These are phyloP conservation scores for Sycophila sp. DNA, from an alignment of 1,140 invertebrate species.

Conservation along the genomic window DNA sequence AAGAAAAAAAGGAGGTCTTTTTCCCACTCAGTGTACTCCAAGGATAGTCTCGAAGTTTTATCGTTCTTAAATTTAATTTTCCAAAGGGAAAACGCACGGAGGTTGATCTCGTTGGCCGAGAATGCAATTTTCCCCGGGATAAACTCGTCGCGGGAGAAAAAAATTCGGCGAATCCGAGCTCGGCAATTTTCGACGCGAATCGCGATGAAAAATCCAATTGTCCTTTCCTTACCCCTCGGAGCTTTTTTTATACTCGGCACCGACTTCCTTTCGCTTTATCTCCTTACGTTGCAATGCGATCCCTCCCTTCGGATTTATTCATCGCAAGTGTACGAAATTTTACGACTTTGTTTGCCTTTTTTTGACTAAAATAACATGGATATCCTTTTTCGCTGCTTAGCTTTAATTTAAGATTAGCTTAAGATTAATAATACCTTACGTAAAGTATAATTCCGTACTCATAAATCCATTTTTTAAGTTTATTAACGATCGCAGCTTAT, in stretches of 20 bases:
- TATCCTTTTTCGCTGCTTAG: too few species aligned
- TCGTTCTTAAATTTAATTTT: constrained; percentile 32
- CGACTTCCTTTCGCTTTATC: constrained; percentile 18
- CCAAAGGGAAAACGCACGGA: constrained; percentile 9
- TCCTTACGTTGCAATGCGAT: constrained; percentile 1
- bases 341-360: neutral
- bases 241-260: constrained; percentile 8
- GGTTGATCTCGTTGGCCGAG: constrained; percentile 28
- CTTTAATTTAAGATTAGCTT: too few species aligned
- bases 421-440: too few species aligned
- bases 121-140: constrained; percentile 36
- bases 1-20: neutral
- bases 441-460: too few species aligned
- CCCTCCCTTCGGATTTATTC: neutral
- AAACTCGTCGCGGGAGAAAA: constrained; percentile 28
- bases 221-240: neutral
- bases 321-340: neutral
- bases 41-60: constrained; percentile 20
- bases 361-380: too few species aligned
- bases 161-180: constrained; percentile 32
- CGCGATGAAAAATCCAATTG: constrained; percentile 40
- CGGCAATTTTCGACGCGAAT: constrained; percentile 33
- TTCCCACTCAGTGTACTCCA: neutral
- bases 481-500: too few species aligned
- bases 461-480: too few species aligned